Conservation (phyloP, 2,797 vertebrate genomes). For the Acipenser transmontanus region DNA sequence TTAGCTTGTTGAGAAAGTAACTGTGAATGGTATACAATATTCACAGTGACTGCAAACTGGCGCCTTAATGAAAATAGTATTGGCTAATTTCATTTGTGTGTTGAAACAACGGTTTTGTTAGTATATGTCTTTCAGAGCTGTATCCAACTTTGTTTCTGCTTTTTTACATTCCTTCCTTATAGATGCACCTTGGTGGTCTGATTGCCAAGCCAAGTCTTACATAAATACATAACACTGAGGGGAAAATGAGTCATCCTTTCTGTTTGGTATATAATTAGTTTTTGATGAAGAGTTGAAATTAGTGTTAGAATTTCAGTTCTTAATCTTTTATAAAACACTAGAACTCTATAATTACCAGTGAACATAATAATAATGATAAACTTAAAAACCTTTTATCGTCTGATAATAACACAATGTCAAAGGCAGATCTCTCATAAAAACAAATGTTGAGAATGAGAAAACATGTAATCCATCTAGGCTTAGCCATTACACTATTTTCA, state of each 20-base stretch:
- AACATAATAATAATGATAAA: too few species aligned
- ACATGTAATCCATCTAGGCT: neutral
- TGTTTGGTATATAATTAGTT: neutral
- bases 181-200: neutral
- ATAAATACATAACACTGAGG: neutral
- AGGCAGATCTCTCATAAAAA: neutral
- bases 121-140: neutral
- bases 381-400: too few species aligned
- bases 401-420: too few species aligned
- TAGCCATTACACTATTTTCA: neutral
- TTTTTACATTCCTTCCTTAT: neutral
- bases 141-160: neutral
- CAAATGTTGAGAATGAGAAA: neutral
- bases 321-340: neutral
- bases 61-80: too few species aligned
- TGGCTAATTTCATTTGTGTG: neutral
- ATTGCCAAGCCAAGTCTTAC: neutral
- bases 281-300: neutral
- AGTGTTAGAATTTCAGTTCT: neutral
- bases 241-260: conserved; percentile 1
- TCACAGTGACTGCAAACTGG: too few species aligned
- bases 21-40: neutral
- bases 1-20: neutral
- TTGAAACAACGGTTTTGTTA: neutral
- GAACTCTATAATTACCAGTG: neutral